phyloP scores from a whole-genome alignment of 2,888 invertebrate genomes.

The Meghimatium bilineatum region DNA sequence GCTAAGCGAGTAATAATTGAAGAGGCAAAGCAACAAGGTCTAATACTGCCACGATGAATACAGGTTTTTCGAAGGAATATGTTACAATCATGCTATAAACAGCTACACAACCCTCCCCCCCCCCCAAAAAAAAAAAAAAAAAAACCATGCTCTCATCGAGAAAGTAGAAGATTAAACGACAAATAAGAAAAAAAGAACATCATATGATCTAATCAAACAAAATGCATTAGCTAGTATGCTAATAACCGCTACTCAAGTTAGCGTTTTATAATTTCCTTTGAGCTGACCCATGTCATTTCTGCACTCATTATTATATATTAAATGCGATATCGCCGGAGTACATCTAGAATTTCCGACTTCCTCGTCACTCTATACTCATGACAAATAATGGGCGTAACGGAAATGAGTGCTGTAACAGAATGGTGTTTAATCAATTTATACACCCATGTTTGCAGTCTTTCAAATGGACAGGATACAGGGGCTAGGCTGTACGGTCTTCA shows the following conservation, averaged over 20 bases:
- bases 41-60: no score
- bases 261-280: not conserved
- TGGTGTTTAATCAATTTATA: slow-evolving; percentile 28
- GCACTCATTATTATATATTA: not conserved
- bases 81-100: no score
- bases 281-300: not conserved
- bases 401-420: slow-evolving; percentile 12
- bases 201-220: no score
- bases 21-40: no score
- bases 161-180: no score
- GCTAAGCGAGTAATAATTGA: no score
- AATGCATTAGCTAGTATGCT: not conserved
- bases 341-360: not conserved
- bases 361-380: not conserved
- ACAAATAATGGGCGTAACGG: slow-evolving; percentile 21
- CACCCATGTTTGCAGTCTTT: not conserved
- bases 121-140: no score
- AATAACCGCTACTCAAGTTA: not conserved
- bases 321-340: not conserved
- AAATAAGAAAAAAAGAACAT: no score
- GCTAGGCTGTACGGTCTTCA: not conserved
- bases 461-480: slow-evolving; percentile 21
- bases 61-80: no score
- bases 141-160: no score
- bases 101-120: no score